Conservation (phyloP, 2,113 vertebrate species). For the Thryonomys swinderianus region DNA sequence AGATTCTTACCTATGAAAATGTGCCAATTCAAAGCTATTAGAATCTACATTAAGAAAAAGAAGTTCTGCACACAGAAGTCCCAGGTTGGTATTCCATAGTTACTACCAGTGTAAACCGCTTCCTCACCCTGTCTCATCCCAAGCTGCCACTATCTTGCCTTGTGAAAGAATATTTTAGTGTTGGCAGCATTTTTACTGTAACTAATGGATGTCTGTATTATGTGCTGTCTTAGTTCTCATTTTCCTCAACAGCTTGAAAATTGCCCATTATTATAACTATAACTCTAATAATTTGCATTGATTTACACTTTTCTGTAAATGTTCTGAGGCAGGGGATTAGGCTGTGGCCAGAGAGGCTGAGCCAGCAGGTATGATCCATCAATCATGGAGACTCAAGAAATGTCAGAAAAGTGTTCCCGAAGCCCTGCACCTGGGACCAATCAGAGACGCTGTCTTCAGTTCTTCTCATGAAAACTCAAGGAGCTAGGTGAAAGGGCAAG, state of each 20-base stretch:
- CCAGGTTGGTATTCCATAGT: not conserved
- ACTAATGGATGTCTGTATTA: not conserved
- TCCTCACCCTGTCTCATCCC: too few species aligned
- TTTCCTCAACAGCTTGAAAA: not conserved
- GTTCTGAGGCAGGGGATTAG: not conserved
- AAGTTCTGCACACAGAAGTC: not conserved
- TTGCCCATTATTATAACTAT: not conserved
- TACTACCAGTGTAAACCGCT: not conserved
- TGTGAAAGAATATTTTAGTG: not conserved
- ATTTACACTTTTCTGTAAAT: not conserved
- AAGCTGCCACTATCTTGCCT: not conserved
- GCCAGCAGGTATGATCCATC: not conserved
- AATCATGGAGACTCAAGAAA: not conserved
- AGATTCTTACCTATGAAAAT: not conserved
- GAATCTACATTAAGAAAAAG: not conserved
- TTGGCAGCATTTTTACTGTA: not conserved
- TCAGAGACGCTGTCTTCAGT: not conserved
- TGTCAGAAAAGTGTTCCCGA: not conserved
- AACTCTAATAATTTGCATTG: not conserved
- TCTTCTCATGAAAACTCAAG: not conserved
- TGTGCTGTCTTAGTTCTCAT: not conserved
- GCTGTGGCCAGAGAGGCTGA: not conserved
- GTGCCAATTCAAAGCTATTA: not conserved
- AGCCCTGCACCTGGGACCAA: not conserved
- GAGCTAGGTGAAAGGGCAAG: not conserved